Evolutionary conservation across 1,140 invertebrate genomes (phyloP).

Genomic region (Batillaria attramentaria): DNA sequence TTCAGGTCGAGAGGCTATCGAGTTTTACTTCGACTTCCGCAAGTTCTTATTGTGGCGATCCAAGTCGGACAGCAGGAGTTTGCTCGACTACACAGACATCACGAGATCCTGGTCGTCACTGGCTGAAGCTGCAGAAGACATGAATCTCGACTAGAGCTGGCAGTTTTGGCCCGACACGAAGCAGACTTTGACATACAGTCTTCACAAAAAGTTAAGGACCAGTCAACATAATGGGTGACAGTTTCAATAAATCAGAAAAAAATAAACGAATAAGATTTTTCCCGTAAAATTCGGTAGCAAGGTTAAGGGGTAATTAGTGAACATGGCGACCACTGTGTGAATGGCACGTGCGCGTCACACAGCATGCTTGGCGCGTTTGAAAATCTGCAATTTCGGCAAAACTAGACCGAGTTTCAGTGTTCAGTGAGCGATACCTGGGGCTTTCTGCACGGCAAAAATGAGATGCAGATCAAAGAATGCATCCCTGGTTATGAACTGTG

Average conservation of each 20-base stretch:
- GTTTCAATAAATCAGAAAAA: too few species aligned
- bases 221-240: too few species aligned
- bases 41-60: conserved; percentile 29
- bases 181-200: neutral
- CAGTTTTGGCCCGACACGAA: neutral
- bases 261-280: neutral
- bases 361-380: too few species aligned
- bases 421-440: too few species aligned
- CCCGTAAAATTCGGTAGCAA: neutral
- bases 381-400: too few species aligned
- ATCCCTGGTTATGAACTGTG: too few species aligned
- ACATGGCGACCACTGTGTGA: neutral
- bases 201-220: too few species aligned
- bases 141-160: neutral
- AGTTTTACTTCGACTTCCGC: conserved; percentile 27
- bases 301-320: neutral
- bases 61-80: conserved; percentile 14
- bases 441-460: too few species aligned
- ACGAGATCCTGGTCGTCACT: conserved; percentile 26
- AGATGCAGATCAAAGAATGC: too few species aligned
- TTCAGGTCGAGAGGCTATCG: neutral
- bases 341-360: too few species aligned
- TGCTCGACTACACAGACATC: conserved; percentile 22
- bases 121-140: conserved; percentile 23
- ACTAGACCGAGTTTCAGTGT: too few species aligned